phyloP scores from a whole-genome alignment of 2,888 invertebrate species.

The Poecilobothrus nobilitatus region DNA sequence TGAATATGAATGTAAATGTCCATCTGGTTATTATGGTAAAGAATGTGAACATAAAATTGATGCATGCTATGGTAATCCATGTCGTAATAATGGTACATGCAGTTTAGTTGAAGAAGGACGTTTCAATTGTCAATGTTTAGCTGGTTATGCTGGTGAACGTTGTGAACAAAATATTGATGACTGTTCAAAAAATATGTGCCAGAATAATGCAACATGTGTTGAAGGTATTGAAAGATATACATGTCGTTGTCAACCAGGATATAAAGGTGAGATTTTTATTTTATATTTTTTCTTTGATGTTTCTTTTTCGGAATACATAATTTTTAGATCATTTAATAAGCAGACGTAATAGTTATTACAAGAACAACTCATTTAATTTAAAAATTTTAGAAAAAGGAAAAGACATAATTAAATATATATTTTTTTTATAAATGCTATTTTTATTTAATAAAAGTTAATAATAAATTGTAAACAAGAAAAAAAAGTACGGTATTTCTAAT shows the following conservation, averaged over 20 bases:
- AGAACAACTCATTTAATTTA: background rate
- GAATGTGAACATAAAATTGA: slow-evolving; percentile 93
- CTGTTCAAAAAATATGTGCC: slow-evolving; percentile 77
- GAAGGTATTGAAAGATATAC: slow-evolving; percentile 83
- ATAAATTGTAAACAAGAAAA: too few species aligned
- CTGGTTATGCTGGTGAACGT: slow-evolving; percentile 88
- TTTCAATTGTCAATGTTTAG: slow-evolving; percentile 85
- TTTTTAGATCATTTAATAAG: background rate
- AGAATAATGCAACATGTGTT: slow-evolving; percentile 90
- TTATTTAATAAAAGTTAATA: too few species aligned
- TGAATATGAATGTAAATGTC: slow-evolving; percentile 81
- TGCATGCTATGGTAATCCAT: slow-evolving; percentile 97
- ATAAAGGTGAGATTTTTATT: slow-evolving; percentile 61
- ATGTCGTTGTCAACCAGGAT: slow-evolving; percentile 83
- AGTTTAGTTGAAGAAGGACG: slow-evolving; percentile 89
- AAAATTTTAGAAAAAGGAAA: too few species aligned
- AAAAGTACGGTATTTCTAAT: too few species aligned
- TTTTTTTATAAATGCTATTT: too few species aligned
- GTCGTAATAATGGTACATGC: slow-evolving; percentile 83
- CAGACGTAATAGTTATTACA: background rate
- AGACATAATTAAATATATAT: too few species aligned
- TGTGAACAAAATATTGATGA: slow-evolving; percentile 97
- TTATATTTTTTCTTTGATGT: background rate
- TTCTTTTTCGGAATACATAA: background rate
- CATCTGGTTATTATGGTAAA: slow-evolving; percentile 91